These are phyloP conservation scores for Cercopithecus mitis DNA, from an alignment of 2,797 vertebrate species.

Conservation along the genomic window DNA sequence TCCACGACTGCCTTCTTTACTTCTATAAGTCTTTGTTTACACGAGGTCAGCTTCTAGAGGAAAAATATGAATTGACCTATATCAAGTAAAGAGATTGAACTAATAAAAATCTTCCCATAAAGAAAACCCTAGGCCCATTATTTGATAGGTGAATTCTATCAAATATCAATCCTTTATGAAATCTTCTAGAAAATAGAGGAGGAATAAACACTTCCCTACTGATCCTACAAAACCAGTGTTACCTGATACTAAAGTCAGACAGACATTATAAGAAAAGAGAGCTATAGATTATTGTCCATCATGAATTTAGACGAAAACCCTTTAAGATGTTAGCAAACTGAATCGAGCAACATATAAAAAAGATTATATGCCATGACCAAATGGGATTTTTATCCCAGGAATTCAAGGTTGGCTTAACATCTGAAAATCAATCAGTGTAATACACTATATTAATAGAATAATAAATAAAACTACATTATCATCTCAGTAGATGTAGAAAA, in stretches of 20 bases:
- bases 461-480: neutral
- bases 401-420: constrained; percentile 47
- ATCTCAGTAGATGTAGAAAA: neutral
- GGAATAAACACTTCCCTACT: neutral
- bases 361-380: neutral
- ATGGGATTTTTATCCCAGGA: neutral
- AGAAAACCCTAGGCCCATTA: neutral
- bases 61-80: neutral
- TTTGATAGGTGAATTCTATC: neutral
- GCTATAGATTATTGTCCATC: neutral
- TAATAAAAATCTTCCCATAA: neutral
- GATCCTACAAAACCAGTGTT: neutral
- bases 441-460: neutral
- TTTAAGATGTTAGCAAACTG: neutral
- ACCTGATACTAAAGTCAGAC: neutral
- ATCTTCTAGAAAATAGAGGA: neutral
- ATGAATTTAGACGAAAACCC: neutral
- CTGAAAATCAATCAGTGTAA: constrained; percentile 31
- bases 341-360: neutral
- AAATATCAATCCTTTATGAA: neutral
- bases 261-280: neutral
- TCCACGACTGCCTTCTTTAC: neutral
- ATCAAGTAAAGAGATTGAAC: constrained; percentile 30
- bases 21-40: neutral
- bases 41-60: neutral